Evolutionary conservation across 2,888 invertebrate species (phyloP), one percentile per base, ranked within the genome.

Genomic region (Brachycybe producta): DNA sequence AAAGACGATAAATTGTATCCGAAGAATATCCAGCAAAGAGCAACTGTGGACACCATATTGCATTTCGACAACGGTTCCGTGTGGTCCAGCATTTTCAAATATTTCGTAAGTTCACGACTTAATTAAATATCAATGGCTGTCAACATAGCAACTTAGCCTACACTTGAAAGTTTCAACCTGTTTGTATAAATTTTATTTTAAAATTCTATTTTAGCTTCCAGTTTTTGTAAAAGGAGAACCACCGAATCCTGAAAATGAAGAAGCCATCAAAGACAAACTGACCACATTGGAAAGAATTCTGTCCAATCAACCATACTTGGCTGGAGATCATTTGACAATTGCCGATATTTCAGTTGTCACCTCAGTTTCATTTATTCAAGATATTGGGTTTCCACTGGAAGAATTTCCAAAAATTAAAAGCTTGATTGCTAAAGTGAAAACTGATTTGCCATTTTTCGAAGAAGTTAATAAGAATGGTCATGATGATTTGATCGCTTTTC

Each of bases 271-370:
- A 3, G 45, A 45, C 5, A 2, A 17, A 2, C n/a, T 47, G 2
- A 26, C 19, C 7, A 24, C 38, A 8, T 36, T 47, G 27, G 27
- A 47, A 11, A 23, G 13, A 8, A 21, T 36, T 15, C 19, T 47
- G 36, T 15, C 13, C 3, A 13, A n/a, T 1, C 30, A 27, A 11
- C 17, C 38, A 1, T 36, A 47, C 27, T 24, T 27, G 5, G 47
- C 47, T 2, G 47, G 47, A 24, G 34, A 47, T 5, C 35, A 13
- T 17, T 15, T 47, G 35, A 47, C 47, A 19, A 24, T 47, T 8
- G 47, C 47, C 2, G 47, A 47, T 11, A 8, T 47, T 27, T 17
- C 7, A 36, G 13, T 47, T 5, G 2, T 47, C 3, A 1, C 13
- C 3, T 26, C 47, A 1, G 4, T 47, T 1, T 8, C 35, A 1